Conservation (phyloP, 2,888 invertebrate genomes). For the Limulus polyphemus region DNA sequence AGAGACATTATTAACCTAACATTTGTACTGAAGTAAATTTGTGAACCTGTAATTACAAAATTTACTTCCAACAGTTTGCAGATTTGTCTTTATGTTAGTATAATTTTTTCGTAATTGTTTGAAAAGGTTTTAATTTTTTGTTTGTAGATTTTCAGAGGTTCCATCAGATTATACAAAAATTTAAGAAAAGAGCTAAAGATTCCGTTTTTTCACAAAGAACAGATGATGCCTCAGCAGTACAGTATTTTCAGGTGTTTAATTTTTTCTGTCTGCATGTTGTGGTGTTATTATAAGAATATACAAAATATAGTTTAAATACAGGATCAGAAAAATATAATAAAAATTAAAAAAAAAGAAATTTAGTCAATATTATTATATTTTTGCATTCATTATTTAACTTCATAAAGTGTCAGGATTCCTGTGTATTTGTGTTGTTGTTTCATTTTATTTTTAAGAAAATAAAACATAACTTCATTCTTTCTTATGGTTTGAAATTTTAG, state of each 20-base stretch:
- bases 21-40: too few relatives aligned
- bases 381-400: not conserved
- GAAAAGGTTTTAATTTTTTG: too few relatives aligned
- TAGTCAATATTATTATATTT: not conserved
- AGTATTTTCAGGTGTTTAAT: slow-evolving; percentile 67
- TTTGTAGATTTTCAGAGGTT: slow-evolving; percentile 18
- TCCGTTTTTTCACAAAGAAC: slow-evolving; percentile 92
- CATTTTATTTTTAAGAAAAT: not conserved
- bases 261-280: slow-evolving; percentile 3
- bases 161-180: slow-evolving; percentile 21
- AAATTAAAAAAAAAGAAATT: too few relatives aligned
- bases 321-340: too few relatives aligned
- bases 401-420: not conserved
- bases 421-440: too few relatives aligned
- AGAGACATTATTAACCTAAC: too few relatives aligned
- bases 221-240: slow-evolving; percentile 94
- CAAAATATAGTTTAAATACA: not conserved
- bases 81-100: too few relatives aligned
- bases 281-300: not conserved
- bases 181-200: slow-evolving; percentile 41
- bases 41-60: too few relatives aligned
- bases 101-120: too few relatives aligned
- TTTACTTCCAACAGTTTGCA: too few relatives aligned
- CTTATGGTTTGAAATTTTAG: too few relatives aligned
- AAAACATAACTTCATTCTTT: not conserved